Percentiles rank a stretch among this genome's conserved stretches.
phyloP scores from a whole-genome alignment of 2,113 vertebrate species.

The Cavia porcellus region DNA sequence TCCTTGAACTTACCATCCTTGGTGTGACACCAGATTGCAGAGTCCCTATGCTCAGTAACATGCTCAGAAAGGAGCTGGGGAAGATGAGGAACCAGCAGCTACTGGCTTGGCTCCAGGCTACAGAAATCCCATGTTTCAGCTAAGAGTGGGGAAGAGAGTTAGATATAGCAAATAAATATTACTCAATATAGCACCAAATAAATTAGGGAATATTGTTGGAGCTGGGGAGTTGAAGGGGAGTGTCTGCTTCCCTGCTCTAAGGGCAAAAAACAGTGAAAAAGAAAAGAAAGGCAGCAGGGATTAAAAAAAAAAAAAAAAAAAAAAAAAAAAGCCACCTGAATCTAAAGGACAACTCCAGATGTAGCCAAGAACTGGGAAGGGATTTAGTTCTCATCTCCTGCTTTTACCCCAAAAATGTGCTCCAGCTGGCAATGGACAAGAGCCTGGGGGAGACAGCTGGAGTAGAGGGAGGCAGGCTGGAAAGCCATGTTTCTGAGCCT shows the following conservation, averaged over 20 bases:
- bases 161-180: constrained; percentile 80
- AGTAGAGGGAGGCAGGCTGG: constrained; percentile 45
- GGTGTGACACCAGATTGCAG: background rate
- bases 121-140: background rate
- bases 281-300: constrained; percentile 20
- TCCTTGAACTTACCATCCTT: background rate
- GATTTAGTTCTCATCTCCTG: background rate
- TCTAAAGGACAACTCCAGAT: constrained; percentile 42
- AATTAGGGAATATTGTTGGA: constrained; percentile 66
- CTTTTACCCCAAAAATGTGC: background rate
- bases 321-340: constrained; percentile 20
- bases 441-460: background rate
- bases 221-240: background rate
- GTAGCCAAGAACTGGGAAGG: constrained; percentile 43
- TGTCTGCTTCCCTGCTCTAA: constrained; percentile 51
- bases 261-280: constrained; percentile 5
- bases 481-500: constrained; percentile 48
- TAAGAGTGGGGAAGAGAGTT: constrained; percentile 47
- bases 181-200: constrained; percentile 84
- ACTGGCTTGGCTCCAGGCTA: background rate
- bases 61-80: background rate
- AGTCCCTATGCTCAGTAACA: background rate
- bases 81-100: background rate
- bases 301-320: background rate
- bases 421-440: background rate